Base-by-base conservation (phyloP, 2,888 invertebrate genomes). In the Polymixis flavicincta region DNA sequence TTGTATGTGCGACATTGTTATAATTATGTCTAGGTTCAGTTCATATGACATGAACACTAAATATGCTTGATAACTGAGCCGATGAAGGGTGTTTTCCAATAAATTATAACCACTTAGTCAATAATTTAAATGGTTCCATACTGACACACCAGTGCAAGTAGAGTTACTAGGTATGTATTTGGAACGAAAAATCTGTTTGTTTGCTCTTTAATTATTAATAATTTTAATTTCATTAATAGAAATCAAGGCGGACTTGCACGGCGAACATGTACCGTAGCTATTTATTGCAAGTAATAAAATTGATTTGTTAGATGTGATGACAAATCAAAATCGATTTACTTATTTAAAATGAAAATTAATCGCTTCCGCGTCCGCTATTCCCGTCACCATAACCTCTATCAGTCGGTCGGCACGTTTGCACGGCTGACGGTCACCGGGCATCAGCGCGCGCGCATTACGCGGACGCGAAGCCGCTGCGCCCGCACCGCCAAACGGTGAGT, bases 361-460 rank as follows among this genome's bases (percentile, higher is more conserved):
- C 76, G 76, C 71, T 71, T 25, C 14, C 73, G 65, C 60, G 0
- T 7, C 66, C 83, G 83, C 86, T 74, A 0, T 14, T 45, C n/a
- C 17, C 28, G 32, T 0, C 45, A 80, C 59, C 42, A 22, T 75
- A 54, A 60, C 25, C 64, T 25, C 77, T 68, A 74, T 82, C 82
- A 81, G 84, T 88, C 87, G 83, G 76, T 84, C 83, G 85, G 87
- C 87, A 87, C 85, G 86, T 88, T 85, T 84, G 84, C 86, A 78
- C 81, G 77, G 83, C 71, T 87, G 87, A 82, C 87, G 87, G 88
- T 83, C 87, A 83, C 82, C 84, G 83, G 83, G 80, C 83, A 80
- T 75, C 89, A 89, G 88, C 85, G 91, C 84, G 84, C 74, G 82
- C 85, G 86, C 81, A 86, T 85, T 82, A 85, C 86, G 89, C 88